These are phyloP conservation scores for Catocala nupta DNA, from an alignment of 2,888 invertebrate species.

Conservation along the genomic window DNA sequence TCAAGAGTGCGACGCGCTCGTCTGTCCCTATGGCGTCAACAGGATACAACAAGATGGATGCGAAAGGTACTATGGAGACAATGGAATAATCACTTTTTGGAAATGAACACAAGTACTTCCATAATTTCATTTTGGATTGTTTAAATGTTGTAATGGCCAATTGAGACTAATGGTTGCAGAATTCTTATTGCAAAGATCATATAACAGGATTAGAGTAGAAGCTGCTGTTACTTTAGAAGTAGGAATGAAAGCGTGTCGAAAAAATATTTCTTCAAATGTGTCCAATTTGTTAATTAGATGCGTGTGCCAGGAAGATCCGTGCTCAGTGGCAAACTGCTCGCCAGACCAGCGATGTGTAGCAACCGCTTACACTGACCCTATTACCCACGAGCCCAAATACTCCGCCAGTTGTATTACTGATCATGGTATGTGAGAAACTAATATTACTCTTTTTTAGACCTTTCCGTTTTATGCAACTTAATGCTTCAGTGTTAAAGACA, in stretches of 20 bases:
- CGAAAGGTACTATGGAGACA: constrained; percentile 55
- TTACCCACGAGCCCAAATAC: constrained; percentile 73
- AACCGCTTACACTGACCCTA: constrained; percentile 79
- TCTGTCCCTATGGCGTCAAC: constrained; percentile 91
- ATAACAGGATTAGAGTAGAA: no score
- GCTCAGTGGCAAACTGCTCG: constrained; percentile 88
- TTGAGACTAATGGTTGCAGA: no score
- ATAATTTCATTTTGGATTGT: no score
- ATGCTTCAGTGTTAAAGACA: no score
- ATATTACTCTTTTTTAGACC: no score
- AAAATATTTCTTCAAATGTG: background rate
- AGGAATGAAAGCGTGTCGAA: no score
- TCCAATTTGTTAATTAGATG: constrained; percentile 62
- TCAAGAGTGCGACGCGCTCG: constrained; percentile 89
- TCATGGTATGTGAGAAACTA: constrained; percentile 15
- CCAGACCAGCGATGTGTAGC: constrained; percentile 91
- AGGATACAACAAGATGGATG: constrained; percentile 65
- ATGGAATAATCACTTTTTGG: no score
- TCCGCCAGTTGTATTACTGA: constrained; percentile 57
- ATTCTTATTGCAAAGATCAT: no score
- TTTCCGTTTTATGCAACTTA: no score
- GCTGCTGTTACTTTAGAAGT: no score
- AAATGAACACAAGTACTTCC: no score
- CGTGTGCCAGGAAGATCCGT: constrained; percentile 88
- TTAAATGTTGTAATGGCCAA: no score